Evolutionary conservation across 1,140 invertebrate genomes (phyloP), one percentile per base, ranked within the genome.

Genomic region (Ceratosolen solmsi): DNA sequence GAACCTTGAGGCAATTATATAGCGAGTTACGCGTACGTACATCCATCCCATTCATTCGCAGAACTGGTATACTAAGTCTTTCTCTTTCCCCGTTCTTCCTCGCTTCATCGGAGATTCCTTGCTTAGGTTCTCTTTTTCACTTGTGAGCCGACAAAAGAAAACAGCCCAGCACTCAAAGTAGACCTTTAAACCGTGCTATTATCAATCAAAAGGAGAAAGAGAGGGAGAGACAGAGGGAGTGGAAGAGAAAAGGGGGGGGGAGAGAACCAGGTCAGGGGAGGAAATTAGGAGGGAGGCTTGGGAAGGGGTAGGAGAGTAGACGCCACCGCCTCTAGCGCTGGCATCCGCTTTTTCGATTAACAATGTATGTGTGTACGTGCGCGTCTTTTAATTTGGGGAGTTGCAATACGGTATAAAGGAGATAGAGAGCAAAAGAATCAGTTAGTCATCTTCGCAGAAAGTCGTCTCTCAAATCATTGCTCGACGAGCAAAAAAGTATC

Each of bases 111-210:
- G 17, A 33, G 56, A 65, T 49, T 77, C 75, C 38, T 51, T 63
- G 11, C 17, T 65, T 65, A 27, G 33, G 8, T 33, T 5, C 63
- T 38, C 63, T 68, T 68, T 68, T 68, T 38, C 33, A 54, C 22
- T 70, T 60, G 41, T 20, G 71, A 33, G 60, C 83, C 75, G 83
- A 85, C 82, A 81, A 82, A 84, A 83, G 82, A 78, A 68, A 58
- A 79, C 75, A 84, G 36, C 20, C 17, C 63, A 68, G 17, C 33
- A 2, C 17, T 68, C 36, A 38, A 68, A 36, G 75, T 70, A 77
- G 80, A 85, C 63, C 83, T 82, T 82, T 86, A 84, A 83, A 79
- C 78, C 84, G 65, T 73, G 74, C 83, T 83, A 87, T 87, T 87
- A 87, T 84, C 86, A 87, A 87, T 87, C 86, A 87, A 70, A 70